Base-by-base conservation (phyloP, 1,140 invertebrate genomes). In the Zaprionus kolodkinae region DNA sequence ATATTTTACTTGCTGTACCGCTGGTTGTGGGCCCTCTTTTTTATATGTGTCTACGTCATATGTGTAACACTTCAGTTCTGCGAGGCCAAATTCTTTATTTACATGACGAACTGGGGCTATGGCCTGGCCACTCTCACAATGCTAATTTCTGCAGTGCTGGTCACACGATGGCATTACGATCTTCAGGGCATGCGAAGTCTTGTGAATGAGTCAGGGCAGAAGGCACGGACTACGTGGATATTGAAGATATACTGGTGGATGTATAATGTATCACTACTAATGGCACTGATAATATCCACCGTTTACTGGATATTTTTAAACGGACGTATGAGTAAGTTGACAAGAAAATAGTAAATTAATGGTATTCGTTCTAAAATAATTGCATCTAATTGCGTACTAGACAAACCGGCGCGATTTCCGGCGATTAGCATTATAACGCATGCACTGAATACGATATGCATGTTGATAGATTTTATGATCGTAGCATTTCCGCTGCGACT, bases 31-130 rank as follows among this genome's bases (percentile, higher is more conserved):
- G 93, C 94, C 3, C 9, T 93, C 12, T 75, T 91, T 4, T 95
- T 95, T 92, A 59, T 94, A 7, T 71, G 75, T 6, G 93, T 95
- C 0, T 85, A 94, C 27, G 69, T 94, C 0, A 93, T 93, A 45
- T 94, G 94, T 13, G 68, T 95, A 0, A 92, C 93, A 13, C 93
- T 95, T 59, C 73, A 93, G 72, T 92, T 79, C 43, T 84, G 77
- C 50, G 79, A 79, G 55, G 91, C 91, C 27, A 91, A 80, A 70
- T 85, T 86, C 71, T 94, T 95, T 38, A 96, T 96, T 45, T 97
- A 96, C 86, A 94, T 97, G 72, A 96, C 96, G 27, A 96, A 96
- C 89, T 96, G 96, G 96, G 96, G 96, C 21, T 94, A 95, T 74
- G 82, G 94, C 0, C 72, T 95, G 0, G 94, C 94, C 52, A 65